Evolutionary conservation across 2,113 vertebrate species (phyloP).

Genomic region (Hydropotes inermis): DNA sequence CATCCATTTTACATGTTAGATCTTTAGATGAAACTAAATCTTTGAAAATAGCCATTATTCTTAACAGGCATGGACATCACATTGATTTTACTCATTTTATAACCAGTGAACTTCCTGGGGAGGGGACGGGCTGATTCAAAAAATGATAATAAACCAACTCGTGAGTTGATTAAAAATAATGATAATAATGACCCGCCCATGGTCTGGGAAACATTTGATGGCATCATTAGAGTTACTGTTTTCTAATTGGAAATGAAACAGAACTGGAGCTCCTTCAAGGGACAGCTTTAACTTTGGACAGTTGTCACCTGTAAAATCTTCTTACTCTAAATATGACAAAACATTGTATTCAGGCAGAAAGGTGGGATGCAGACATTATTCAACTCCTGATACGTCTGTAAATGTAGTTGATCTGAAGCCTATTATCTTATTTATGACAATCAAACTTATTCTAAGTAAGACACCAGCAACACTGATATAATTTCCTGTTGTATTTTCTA

Average conservation of each 20-base stretch:
- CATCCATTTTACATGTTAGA: neutral
- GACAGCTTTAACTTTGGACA: neutral
- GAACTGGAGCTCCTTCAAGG: neutral
- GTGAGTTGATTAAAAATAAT: slow-evolving; percentile 25
- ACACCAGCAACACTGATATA: neutral
- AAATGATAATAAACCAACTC: neutral
- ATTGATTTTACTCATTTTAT: slow-evolving; percentile 31
- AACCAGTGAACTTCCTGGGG: neutral
- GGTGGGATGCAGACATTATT: neutral
- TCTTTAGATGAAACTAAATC: slow-evolving; percentile 7
- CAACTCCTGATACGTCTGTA: neutral
- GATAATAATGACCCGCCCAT: neutral
- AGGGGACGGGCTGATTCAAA: neutral
- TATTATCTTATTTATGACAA: neutral
- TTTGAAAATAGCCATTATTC: slow-evolving; percentile 21
- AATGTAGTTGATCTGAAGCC: neutral
- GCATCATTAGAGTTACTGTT: slow-evolving; percentile 1
- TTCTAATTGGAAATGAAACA: slow-evolving; percentile 7
- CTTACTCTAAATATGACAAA: neutral
- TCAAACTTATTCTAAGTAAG: slow-evolving; percentile 18
- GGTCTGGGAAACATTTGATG: neutral
- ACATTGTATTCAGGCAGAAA: neutral
- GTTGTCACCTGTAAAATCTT: neutral
- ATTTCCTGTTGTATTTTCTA: slow-evolving; percentile 52
- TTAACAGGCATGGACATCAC: neutral